Base-by-base conservation (phyloP, 2,113 vertebrate genomes). In the Sinosuthora webbiana region DNA sequence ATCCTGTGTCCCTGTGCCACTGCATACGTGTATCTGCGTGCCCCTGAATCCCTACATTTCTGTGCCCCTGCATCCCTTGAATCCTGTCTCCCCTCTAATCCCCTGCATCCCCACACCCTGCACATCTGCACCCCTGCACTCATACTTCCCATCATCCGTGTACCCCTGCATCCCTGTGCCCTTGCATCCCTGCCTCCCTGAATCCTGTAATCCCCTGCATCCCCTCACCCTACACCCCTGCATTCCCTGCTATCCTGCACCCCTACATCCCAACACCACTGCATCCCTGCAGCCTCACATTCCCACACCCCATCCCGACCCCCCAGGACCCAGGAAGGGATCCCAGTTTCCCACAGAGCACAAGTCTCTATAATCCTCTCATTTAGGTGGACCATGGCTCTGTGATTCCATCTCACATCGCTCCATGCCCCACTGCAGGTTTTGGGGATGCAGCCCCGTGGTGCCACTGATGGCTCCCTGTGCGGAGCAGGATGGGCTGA, bases 391-490 rank as follows among this genome's bases (percentile, higher is more conserved):
- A 1, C 6, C 3, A 0, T 0, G 47, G 47, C 39, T 49, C 25
- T 0, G 0, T 4, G 17, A 35, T 31, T 35, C 64, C 53, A 7
- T 2, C 60, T 21, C 59, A 19, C 33, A 3, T 13, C 1, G 0
- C 33, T 27, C 49, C 13, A 0, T 13, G 33, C 17, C 64, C 28
- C 1, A 0, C 21, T 1, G 4, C 35, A 22, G 45, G 6, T 39
- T 75, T 33, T 47, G 56, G 52, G 13, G 4, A 12, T 42, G 35
- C 55, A 42, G 50, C 71, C 28, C 2, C 2, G 6, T 4, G 1
- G 21, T 9, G 6, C 5, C 0, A 0, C 4, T 42, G 74, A 35
- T 16, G 57, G 23, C 15, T 87, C 49, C 31, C 4, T 1, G 45
- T 1, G 0, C 0, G 0, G 69, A 75, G 87, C 87, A 31, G 86